A percentile compares a stretch with the other conserved stretches of the same genome.
phyloP scores from a whole-genome alignment of 2,113 vertebrate species.

The Bujurquina vittata region DNA sequence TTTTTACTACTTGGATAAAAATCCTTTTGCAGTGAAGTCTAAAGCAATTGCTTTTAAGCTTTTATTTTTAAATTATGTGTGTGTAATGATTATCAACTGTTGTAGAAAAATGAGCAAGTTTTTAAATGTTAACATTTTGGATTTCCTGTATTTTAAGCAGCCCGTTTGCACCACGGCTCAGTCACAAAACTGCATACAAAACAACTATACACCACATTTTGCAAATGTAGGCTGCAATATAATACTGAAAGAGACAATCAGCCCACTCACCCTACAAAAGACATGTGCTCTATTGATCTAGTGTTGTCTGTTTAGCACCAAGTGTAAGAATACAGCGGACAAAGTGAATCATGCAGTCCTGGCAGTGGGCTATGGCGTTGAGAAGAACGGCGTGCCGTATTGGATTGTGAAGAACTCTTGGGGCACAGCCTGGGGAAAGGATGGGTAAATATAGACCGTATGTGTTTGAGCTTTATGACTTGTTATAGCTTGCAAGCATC shows the following conservation, averaged over 20 bases:
- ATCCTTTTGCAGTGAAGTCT: neutral
- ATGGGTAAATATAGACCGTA: slow-evolving; percentile 81
- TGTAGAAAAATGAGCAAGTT: no score
- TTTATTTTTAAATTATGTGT: neutral
- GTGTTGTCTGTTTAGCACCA: slow-evolving; percentile 70
- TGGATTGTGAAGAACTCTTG: slow-evolving; percentile 96
- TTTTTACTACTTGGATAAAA: neutral
- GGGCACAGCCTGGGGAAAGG: slow-evolving; percentile 83
- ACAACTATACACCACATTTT: neutral
- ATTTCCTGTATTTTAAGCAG: neutral
- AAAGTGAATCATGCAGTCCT: slow-evolving; percentile 90
- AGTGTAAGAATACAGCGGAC: slow-evolving; percentile 85
- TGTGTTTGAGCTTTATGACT: neutral
- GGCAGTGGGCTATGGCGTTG: slow-evolving; percentile 85
- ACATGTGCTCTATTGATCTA: slow-evolving; percentile 13
- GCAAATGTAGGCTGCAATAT: neutral
- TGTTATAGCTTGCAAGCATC: neutral
- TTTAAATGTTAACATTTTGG: no score
- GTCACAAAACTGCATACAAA: neutral
- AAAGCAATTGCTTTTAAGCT: neutral
- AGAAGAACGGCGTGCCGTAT: slow-evolving; percentile 73
- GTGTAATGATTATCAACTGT: no score
- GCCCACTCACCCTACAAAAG: neutral
- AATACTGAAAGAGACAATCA: neutral
- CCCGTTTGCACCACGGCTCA: neutral